Conservation (phyloP, 2,113 vertebrate species). For the Lampris megalopsis region DNA sequence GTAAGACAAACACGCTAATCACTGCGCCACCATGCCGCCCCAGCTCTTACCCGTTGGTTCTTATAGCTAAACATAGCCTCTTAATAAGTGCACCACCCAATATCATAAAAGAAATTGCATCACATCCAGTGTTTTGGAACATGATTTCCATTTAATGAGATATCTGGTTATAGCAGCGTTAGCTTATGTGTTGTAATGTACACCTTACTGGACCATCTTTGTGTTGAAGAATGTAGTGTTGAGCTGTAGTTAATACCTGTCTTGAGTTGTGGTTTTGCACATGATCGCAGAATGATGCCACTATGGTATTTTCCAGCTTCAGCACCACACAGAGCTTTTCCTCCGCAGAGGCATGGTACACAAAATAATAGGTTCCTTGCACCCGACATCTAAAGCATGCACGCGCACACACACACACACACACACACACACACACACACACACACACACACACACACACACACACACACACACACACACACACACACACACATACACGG, state of each 20-base stretch:
- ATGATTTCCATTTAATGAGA: no score
- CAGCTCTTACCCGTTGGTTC: no score
- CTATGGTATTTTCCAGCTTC: slow-evolving; percentile 13
- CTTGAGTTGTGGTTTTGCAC: background rate
- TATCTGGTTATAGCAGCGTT: no score
- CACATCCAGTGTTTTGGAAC: no score
- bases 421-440: background rate
- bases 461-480: background rate
- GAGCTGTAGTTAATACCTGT: slow-evolving; percentile 46
- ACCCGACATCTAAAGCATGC: slow-evolving; percentile 55
- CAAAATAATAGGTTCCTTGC: slow-evolving; percentile 66
- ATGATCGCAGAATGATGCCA: slow-evolving; percentile 61
- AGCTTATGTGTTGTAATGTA: no score
- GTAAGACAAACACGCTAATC: no score
- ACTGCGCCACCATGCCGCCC: no score
- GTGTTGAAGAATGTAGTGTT: no score
- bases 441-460: slow-evolving; percentile 4
- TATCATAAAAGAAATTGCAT: no score
- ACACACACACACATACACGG: background rate
- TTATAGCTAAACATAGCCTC: no score
- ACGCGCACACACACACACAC: slow-evolving; percentile 2
- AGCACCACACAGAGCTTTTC: slow-evolving; percentile 55
- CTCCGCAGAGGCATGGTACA: slow-evolving; percentile 59
- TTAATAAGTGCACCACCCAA: no score
- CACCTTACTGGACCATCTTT: no score